These are phyloP conservation scores for Drosophila nikananu DNA, from an alignment of 1,140 invertebrate genomes.

Conservation along the genomic window DNA sequence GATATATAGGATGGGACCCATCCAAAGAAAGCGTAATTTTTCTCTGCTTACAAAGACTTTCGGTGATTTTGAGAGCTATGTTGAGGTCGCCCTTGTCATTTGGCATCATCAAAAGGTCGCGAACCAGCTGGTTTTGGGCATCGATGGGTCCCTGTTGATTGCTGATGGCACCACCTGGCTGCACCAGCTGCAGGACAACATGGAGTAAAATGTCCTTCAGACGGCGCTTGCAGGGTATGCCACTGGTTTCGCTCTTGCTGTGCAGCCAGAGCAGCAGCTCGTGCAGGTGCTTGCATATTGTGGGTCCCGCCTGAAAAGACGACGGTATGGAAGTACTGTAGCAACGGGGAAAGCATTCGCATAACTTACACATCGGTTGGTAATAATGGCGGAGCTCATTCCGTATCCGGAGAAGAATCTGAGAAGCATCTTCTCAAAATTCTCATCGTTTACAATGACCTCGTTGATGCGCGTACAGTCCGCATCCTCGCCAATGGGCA, in stretches of 20 bases:
- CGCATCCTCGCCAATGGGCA: conserved; percentile 68
- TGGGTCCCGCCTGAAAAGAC: conserved; percentile 90
- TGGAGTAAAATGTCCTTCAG: conserved; percentile 90
- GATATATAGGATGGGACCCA: too few relatives aligned
- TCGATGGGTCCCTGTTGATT: conserved; percentile 92
- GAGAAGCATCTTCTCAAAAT: conserved; percentile 90
- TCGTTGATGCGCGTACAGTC: conserved; percentile 86
- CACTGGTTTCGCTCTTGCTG: conserved; percentile 89
- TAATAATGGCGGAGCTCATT: conserved; percentile 84
- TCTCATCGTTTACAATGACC: conserved; percentile 89
- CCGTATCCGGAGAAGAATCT: conserved; percentile 90
- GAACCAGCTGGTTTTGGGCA: conserved; percentile 91
- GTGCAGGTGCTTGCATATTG: conserved; percentile 90
- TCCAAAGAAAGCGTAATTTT: background rate
- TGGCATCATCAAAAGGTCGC: conserved; percentile 88
- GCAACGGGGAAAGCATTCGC: background rate
- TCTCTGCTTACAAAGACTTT: conserved; percentile 88
- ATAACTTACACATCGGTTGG: conserved; percentile 79
- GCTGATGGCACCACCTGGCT: conserved; percentile 90
- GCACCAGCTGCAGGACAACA: conserved; percentile 90
- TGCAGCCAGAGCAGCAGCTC: conserved; percentile 90
- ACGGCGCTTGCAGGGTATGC: conserved; percentile 87
- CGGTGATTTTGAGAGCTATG: conserved; percentile 91
- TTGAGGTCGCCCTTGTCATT: conserved; percentile 90
- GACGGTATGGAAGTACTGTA: background rate